Base-by-base conservation (phyloP, 2,888 invertebrate genomes). In the Miltochrista miniata region DNA sequence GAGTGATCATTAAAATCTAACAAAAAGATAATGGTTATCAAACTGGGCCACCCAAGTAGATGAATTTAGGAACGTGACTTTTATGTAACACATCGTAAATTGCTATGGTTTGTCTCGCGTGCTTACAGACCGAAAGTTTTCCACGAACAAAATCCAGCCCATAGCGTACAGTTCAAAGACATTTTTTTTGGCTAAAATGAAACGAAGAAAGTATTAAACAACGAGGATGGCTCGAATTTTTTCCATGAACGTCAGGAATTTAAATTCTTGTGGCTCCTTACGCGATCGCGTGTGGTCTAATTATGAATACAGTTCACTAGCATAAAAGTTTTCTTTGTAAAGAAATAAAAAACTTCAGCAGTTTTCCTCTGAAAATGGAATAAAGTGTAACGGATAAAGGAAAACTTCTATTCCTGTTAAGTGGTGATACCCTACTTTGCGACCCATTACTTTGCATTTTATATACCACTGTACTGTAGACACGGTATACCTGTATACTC, bases 271-370 rank as follows among this genome's bases (percentile, higher is more conserved):
- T 70, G 73, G 70, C 81, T 83, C 76, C 75, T 83, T 86, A 72
- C 76, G 55, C 83, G 82, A 81, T 89, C 85, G 90, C 88, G 90
- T 90, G 90, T 90, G 90, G 90, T 90, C 90, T 90, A 82, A 88
- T 88, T 86, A 85, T 86, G 85, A 87, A 80, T 81, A 81, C 78
- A 69, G 74, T 68, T 74, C 74, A 78, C 75, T 75, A 70, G 70
- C 72, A 69, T 71, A 74, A 73, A 71, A 57, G 55, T 77, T 78
- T 77, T 73, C 73, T 66, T 51, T 15, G 54, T 56, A 40, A 56
- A 52, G 55, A 56, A 56, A 61, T 64, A 74, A 79, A 74, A 79
- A 78, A 76, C 72, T 73, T 71, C 68, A 65, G 57, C 66, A 61
- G 61, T 79, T 81, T 82, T 69, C 76, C 72, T 64, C 70, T 58